Evolutionary conservation across 1,140 invertebrate genomes (phyloP).

Genomic region (Hyposmocoma kahamanoa): DNA sequence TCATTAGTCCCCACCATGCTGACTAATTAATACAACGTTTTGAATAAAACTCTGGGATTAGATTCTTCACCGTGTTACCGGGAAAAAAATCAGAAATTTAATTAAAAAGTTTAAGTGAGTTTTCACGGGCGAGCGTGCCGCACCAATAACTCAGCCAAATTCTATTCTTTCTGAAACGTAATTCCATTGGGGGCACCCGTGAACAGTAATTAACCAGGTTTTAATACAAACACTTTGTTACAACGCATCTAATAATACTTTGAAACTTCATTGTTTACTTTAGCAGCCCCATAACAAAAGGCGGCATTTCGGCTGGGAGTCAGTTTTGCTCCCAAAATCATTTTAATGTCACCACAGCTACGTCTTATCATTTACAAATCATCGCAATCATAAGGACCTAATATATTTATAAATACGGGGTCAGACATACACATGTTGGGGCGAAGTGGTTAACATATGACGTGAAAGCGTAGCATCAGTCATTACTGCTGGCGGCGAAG

Average conservation of each 20-base stretch:
- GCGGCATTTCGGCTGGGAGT: too few species aligned
- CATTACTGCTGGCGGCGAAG: slow-evolving; percentile 22
- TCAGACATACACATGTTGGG: too few species aligned
- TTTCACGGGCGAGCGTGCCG: slow-evolving; percentile 58
- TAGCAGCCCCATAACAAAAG: too few species aligned
- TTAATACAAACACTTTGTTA: slow-evolving; percentile 20
- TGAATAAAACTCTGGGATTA: slow-evolving; percentile 50
- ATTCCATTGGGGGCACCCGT: slow-evolving; percentile 30
- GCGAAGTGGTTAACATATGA: too few species aligned
- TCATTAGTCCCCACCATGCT: slow-evolving; percentile 42
- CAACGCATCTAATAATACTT: slow-evolving; percentile 4
- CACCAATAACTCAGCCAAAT: slow-evolving; percentile 55
- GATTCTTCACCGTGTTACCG: slow-evolving; percentile 39
- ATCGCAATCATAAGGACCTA: too few species aligned
- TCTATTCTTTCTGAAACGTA: slow-evolving; percentile 48
- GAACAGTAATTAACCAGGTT: slow-evolving; percentile 29
- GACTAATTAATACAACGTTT: slow-evolving; percentile 65
- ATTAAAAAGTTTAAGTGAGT: slow-evolving; percentile 72
- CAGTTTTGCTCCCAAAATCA: too few species aligned
- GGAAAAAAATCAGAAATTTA: slow-evolving; percentile 67
- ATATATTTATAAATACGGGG: too few species aligned
- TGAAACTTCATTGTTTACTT: slow-evolving; percentile 8
- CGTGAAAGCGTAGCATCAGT: slow-evolving; percentile 9
- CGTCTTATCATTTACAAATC: too few species aligned
- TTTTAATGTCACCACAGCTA: too few species aligned